These are phyloP conservation scores for Vidua chalybeata DNA, from an alignment of 2,113 vertebrate genomes.

Conservation along the genomic window DNA sequence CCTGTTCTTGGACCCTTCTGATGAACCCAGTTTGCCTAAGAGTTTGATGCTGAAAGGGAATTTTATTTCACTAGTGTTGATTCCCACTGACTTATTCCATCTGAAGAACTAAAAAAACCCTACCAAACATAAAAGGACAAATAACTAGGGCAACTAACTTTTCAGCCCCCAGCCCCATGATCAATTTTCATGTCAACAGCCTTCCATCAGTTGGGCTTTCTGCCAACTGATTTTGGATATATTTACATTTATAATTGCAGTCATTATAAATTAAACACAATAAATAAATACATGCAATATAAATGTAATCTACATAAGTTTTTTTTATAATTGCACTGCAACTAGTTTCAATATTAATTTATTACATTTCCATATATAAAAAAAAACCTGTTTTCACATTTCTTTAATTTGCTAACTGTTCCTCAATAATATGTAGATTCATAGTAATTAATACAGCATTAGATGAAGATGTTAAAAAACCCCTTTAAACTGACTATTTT, in stretches of 20 bases:
- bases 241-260: conserved; percentile 58
- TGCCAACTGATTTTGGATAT: not conserved
- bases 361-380: conserved; percentile 46
- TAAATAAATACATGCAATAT: conserved; percentile 56
- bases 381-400: conserved; percentile 49
- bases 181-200: not conserved
- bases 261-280: conserved; percentile 12
- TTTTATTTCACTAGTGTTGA: not conserved
- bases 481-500: not conserved
- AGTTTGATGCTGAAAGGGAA: not conserved
- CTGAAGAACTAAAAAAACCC: not conserved
- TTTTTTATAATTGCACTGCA: conserved; percentile 15
- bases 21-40: not conserved
- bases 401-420: conserved; percentile 28
- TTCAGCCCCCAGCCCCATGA: not conserved
- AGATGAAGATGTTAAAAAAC: conserved; percentile 26
- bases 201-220: not conserved
- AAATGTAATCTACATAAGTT: conserved; percentile 17
- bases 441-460: conserved; percentile 27
- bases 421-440: not conserved
- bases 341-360: conserved; percentile 50
- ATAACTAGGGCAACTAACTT: not conserved
- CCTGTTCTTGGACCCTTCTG: not conserved
- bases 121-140: not conserved
- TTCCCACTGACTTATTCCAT: not conserved